Evolutionary conservation across 1,140 invertebrate species (phyloP), one percentile per base, ranked within the genome.

Genomic region (Calliopsis andreniformis): DNA sequence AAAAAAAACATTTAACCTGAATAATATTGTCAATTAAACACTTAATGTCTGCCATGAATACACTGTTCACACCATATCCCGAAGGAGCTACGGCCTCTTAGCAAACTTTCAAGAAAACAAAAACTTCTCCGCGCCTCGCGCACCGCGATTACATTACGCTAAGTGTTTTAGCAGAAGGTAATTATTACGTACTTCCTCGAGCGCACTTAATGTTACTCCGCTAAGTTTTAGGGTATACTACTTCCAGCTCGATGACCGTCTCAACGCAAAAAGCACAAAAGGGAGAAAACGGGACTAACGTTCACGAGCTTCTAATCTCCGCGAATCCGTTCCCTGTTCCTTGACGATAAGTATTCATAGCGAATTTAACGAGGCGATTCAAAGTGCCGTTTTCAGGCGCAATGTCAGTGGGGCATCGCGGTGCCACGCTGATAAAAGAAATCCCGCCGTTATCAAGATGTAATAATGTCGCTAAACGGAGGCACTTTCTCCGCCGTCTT

Each of bases 391-490:
- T 55, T 35, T 2, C 62, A 47, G 62, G 71, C 51, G 4, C 0
- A 35, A 55, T 14, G 61, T 35, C 71, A 73, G 8, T 66, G 39
- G 30, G 16, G 63, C 23, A 28, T n/a, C 23, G 25, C 51, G 71
- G 32, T 35, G 56, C 56, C 39, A 32, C n/a, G 30, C 51, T 67
- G 42, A 75, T 67, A 75, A 47, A 67, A 67, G 71, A 67, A 67
- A 75, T 75, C 71, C 62, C 3, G 1, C 5, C 39, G 12, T 75
- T 75, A 75, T 56, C 71, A 58, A 67, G 62, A 47, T 25, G 61
- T 25, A 66, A 35, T 35, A 73, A 66, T 39, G 42, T 45, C 51
- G 67, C 35, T 28, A 51, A 66, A 56, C 71, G 14, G n/a, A 28
- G 12, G 20, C 62, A 43, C 49, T 56, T 32, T 55, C 20, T 0